Evolutionary conservation across 2,113 vertebrate genomes (phyloP).

Genomic region (Pholis gunnellus): DNA sequence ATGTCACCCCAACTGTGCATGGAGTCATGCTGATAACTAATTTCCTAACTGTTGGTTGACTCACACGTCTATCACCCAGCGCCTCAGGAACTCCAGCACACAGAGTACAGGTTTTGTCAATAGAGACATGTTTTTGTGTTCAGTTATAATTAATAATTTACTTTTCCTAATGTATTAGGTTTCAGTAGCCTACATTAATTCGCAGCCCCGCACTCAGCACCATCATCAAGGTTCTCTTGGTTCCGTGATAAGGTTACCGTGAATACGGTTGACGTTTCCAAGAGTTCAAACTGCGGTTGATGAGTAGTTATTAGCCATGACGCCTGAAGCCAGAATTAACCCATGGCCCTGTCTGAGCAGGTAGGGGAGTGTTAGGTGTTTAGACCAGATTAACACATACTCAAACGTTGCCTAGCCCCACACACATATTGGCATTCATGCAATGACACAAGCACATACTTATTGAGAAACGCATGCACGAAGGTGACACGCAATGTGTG

Average conservation of each 20-base stretch:
- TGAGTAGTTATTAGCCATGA: conserved; percentile 80
- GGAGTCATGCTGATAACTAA: conserved; percentile 55
- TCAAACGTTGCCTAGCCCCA: conserved; percentile 60
- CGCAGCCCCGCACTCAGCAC: background rate
- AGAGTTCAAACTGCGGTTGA: conserved; percentile 83
- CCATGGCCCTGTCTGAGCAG: conserved; percentile 84
- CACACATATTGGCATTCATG: conserved; percentile 52
- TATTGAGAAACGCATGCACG: conserved; percentile 42
- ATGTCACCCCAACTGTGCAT: conserved; percentile 44
- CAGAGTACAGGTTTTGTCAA: conserved; percentile 21
- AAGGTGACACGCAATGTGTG: conserved; percentile 36
- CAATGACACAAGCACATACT: conserved; percentile 31
- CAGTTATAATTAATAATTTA: background rate
- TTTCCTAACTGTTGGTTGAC: conserved; percentile 68
- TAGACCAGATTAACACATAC: conserved; percentile 79
- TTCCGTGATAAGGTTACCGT: conserved; percentile 63
- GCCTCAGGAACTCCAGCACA: conserved; percentile 30
- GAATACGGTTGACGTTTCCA: conserved; percentile 50
- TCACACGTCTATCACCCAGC: conserved; percentile 25
- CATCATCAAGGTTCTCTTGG: conserved; percentile 33
- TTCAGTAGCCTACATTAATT: background rate
- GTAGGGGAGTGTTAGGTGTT: conserved; percentile 81
- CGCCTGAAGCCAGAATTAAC: conserved; percentile 84
- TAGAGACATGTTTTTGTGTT: background rate
- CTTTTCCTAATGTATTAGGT: background rate